phyloP scores from a whole-genome alignment of 2,888 invertebrate genomes.

The Hermaeophaga mercurialis region DNA sequence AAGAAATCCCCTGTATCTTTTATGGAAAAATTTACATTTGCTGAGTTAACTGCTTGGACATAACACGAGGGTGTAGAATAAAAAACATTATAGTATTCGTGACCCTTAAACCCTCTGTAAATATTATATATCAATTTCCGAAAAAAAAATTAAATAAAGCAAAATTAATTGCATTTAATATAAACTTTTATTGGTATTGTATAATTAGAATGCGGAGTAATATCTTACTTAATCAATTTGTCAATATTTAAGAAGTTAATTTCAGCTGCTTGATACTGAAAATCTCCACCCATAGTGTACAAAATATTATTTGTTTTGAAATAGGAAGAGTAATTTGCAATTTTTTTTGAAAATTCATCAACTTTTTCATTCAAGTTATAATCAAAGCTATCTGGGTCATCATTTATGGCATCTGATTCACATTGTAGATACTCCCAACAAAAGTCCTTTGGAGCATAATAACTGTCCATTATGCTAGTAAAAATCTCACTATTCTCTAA shows the following conservation, averaged over 20 bases:
- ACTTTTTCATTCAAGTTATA: constrained; percentile 71
- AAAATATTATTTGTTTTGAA: constrained; percentile 65
- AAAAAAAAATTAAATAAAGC: not conserved
- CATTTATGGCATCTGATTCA: constrained; percentile 68
- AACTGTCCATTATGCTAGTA: constrained; percentile 42
- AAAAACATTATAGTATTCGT: constrained; percentile 69
- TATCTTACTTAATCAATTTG: constrained; percentile 40
- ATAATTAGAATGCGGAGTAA: not conserved
- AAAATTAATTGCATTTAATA: not conserved
- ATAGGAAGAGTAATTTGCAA: constrained; percentile 58
- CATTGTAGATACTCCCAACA: constrained; percentile 62
- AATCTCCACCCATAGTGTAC: constrained; percentile 70
- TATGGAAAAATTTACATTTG: constrained; percentile 46
- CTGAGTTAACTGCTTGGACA: constrained; percentile 73
- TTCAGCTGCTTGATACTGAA: constrained; percentile 64
- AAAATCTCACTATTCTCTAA: constrained; percentile 49
- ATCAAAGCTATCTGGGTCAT: constrained; percentile 65
- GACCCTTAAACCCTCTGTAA: constrained; percentile 17
- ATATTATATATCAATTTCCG: not conserved
- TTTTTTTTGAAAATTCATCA: constrained; percentile 44
- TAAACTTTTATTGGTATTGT: too few species aligned
- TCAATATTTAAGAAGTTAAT: constrained; percentile 66
- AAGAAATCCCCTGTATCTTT: constrained; percentile 69
- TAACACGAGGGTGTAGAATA: constrained; percentile 88
- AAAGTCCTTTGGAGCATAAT: constrained; percentile 64